Conservation (phyloP, 2,113 vertebrate species). For the Phyllostomus hastatus region DNA sequence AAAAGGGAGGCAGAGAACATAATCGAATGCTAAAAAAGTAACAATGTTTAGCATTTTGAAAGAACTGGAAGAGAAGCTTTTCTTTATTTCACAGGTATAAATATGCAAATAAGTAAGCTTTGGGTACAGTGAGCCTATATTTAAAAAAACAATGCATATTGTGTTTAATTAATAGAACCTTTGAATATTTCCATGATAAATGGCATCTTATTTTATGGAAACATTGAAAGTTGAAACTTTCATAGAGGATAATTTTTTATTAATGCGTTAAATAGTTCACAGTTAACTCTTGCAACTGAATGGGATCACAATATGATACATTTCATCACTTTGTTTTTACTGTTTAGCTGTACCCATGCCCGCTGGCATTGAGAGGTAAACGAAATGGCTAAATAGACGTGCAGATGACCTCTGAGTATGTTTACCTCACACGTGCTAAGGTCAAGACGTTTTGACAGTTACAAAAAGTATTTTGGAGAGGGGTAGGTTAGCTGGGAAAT, state of each 20-base stretch:
- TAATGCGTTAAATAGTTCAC: neutral
- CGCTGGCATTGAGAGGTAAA: neutral
- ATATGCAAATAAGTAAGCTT: neutral
- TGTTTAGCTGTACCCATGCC: neutral
- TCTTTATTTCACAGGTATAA: slow-evolving; percentile 16
- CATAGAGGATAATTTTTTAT: neutral
- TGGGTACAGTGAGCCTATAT: neutral
- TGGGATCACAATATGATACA: neutral
- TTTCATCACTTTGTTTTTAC: neutral
- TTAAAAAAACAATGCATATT: neutral
- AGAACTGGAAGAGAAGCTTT: neutral
- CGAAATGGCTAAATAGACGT: neutral
- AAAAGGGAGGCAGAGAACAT: neutral
- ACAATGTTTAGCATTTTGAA: neutral
- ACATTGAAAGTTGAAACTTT: neutral
- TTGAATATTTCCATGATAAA: neutral
- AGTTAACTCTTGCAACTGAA: neutral
- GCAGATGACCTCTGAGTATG: neutral
- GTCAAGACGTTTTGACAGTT: neutral
- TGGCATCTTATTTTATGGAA: neutral
- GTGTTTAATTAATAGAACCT: neutral
- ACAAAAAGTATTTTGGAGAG: neutral
- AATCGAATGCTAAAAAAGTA: neutral
- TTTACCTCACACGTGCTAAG: neutral
- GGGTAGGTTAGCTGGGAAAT: neutral